Conservation (phyloP, 2,113 vertebrate genomes). For the Austrofundulus limnaeus region DNA sequence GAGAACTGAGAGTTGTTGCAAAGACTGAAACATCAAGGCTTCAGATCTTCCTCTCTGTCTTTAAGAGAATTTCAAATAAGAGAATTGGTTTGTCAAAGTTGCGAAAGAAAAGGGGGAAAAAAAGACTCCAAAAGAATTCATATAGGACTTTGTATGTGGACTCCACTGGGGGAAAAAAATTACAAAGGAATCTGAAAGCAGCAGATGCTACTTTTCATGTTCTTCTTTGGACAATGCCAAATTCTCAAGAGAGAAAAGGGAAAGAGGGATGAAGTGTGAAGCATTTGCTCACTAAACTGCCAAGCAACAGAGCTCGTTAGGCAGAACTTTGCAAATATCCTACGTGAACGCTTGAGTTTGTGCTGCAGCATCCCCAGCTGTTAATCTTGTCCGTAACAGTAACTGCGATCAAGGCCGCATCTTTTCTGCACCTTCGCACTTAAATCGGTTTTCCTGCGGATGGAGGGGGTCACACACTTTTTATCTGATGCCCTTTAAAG, state of each 20-base stretch:
- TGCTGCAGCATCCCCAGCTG: constrained; percentile 16
- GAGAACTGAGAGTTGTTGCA: constrained; percentile 48
- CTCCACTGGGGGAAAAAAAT: constrained; percentile 48
- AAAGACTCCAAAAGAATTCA: constrained; percentile 40
- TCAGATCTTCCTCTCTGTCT: constrained; percentile 44
- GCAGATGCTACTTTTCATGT: constrained; percentile 54
- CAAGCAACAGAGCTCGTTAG: constrained; percentile 48
- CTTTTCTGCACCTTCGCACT: constrained; percentile 11
- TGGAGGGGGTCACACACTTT: constrained; percentile 38
- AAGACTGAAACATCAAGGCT: constrained; percentile 65
- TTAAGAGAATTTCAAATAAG: constrained; percentile 62
- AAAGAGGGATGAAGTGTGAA: constrained; percentile 26
- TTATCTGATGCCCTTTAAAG: constrained; percentile 52
- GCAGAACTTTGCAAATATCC: constrained; percentile 13
- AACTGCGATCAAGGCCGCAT: constrained; percentile 14
- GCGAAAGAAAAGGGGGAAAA: constrained; percentile 18
- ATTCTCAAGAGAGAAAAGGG: constrained; percentile 40
- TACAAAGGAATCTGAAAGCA: constrained; percentile 40
- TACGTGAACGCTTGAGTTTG: constrained; percentile 33
- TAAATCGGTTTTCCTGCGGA: constrained; percentile 26
- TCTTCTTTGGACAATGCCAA: constrained; percentile 51
- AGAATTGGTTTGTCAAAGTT: constrained; percentile 61
- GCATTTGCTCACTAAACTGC: constrained; percentile 38
- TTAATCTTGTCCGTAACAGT: constrained; percentile 23
- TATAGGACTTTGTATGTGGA: constrained; percentile 34